A percentile compares a stretch with the other conserved stretches of the same genome.
phyloP scores from a whole-genome alignment of 2,797 vertebrate species.

The Rhabdophis nuchalis region DNA sequence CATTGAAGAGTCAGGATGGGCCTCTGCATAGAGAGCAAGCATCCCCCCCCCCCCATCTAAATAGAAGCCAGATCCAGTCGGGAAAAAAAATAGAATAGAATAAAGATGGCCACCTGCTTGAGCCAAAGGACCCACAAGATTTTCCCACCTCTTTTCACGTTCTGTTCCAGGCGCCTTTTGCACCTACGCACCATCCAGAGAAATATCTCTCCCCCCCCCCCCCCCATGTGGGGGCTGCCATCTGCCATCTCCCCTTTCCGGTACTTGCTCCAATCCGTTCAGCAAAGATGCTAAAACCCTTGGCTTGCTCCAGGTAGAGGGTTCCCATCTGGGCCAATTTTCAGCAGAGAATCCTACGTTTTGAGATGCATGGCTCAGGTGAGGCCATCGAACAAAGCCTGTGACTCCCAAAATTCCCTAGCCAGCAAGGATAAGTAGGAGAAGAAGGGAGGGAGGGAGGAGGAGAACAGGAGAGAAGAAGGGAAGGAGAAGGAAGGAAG shows the following conservation, averaged over 20 bases:
- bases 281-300: neutral
- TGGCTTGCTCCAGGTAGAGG: neutral
- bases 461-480: no score
- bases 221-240: neutral
- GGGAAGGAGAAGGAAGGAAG: no score
- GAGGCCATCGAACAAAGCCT: neutral
- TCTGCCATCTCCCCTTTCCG: neutral
- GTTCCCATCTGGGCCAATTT: neutral
- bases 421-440: neutral
- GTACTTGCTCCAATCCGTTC: neutral
- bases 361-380: neutral
- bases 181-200: neutral
- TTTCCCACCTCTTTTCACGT: neutral
- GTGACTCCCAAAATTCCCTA: neutral
- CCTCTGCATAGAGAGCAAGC: neutral
- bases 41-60: neutral
- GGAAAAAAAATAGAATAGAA: neutral
- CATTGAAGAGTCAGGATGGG: neutral
- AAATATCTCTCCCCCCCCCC: neutral
- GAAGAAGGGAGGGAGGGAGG: neutral
- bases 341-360: neutral
- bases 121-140: neutral
- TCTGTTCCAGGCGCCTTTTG: neutral
- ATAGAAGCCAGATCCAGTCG: neutral
- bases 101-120: neutral